phyloP scores from a whole-genome alignment of 2,113 vertebrate genomes.

The Okapia johnstoni region DNA sequence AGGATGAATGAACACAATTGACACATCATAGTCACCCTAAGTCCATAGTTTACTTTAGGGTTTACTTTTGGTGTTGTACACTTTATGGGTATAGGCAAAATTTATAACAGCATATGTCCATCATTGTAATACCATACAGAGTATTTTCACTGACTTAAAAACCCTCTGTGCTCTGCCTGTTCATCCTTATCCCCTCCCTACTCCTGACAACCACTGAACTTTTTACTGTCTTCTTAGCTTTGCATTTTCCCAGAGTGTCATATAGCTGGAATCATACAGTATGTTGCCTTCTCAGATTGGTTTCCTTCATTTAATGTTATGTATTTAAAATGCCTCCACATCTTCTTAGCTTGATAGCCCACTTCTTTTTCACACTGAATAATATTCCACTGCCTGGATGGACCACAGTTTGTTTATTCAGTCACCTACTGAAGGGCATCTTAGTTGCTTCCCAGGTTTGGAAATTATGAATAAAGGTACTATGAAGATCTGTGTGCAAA shows the following conservation, averaged over 20 bases:
- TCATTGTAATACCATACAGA: background rate
- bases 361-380: background rate
- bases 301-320: background rate
- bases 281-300: background rate
- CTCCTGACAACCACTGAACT: background rate
- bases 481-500: background rate
- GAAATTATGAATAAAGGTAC: background rate
- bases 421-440: background rate
- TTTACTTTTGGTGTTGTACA: background rate
- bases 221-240: background rate
- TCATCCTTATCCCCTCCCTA: background rate
- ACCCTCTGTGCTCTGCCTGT: background rate
- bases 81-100: background rate
- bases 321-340: background rate
- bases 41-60: background rate
- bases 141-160: background rate
- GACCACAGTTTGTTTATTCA: background rate
- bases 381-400: background rate
- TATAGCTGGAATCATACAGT: background rate
- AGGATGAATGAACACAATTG: background rate
- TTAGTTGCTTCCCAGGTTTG: background rate
- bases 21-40: background rate
- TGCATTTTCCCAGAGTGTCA: background rate
- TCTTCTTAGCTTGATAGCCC: background rate
- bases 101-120: background rate